Conservation (phyloP, 2,888 invertebrate genomes). For the Tanytarsus gracilentus region DNA sequence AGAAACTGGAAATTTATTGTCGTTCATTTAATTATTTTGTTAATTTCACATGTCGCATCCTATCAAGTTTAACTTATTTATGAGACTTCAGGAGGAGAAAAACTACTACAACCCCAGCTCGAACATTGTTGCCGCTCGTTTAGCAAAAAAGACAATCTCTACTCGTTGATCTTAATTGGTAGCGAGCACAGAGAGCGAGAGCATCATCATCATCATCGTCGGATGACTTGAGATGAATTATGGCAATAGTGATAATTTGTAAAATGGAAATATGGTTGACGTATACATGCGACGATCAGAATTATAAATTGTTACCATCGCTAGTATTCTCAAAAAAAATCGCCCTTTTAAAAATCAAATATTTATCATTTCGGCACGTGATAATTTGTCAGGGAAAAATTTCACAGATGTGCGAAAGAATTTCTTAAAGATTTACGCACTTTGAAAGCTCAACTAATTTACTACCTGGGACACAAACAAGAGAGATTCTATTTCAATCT, state of each 20-base stretch:
- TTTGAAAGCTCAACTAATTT: too few relatives aligned
- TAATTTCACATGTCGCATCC: constrained; percentile 3
- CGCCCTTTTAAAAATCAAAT: too few relatives aligned
- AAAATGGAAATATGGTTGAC: background rate
- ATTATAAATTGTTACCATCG: background rate
- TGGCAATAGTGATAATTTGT: background rate
- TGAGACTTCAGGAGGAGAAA: too few relatives aligned
- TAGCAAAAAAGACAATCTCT: background rate
- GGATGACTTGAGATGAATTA: background rate
- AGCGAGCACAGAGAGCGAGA: background rate
- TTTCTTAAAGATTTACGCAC: too few relatives aligned
- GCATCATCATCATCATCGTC: background rate
- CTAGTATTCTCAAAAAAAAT: background rate
- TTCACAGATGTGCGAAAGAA: too few relatives aligned
- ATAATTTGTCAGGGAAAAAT: too few relatives aligned
- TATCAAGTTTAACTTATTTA: constrained; percentile 10
- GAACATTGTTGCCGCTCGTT: background rate
- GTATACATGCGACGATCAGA: background rate
- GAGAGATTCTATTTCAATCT: too few relatives aligned
- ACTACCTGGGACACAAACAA: too few relatives aligned
- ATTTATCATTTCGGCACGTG: too few relatives aligned
- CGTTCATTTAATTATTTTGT: background rate
- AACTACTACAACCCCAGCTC: background rate
- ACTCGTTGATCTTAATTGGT: background rate
- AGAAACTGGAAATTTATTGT: background rate